Evolutionary conservation across 2,888 invertebrate genomes (phyloP).

Genomic region (Myopa tessellatipennis): DNA sequence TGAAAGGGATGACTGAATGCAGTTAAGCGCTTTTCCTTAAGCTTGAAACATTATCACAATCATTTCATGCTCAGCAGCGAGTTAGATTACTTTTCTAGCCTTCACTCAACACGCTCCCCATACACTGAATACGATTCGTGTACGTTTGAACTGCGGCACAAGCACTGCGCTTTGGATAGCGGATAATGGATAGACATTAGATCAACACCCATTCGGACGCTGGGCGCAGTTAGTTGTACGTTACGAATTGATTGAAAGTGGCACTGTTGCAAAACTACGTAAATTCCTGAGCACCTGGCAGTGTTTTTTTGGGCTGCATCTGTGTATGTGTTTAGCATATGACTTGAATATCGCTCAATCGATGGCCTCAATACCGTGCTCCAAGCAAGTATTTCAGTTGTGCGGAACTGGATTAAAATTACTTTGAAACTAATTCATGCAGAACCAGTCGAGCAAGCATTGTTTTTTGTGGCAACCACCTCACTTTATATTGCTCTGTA

Average conservation of each 20-base stretch:
- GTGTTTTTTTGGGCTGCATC: background rate
- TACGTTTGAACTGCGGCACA: constrained; percentile 1
- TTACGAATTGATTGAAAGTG: constrained; percentile 56
- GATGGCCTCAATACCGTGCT: background rate
- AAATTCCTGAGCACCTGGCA: constrained; percentile 49
- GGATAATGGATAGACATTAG: background rate
- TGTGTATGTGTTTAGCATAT: background rate
- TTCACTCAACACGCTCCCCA: background rate
- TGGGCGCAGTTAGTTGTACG: background rate
- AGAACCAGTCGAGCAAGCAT: constrained; percentile 31
- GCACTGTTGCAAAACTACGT: constrained; percentile 59
- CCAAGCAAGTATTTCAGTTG: background rate
- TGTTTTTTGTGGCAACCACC: background rate
- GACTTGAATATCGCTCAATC: background rate
- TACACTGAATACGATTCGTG: background rate
- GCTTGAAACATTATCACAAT: no score
- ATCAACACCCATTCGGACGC: constrained; percentile 27
- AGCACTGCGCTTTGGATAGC: background rate
- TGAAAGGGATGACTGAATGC: no score
- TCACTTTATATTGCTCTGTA: background rate
- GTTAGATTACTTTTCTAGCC: background rate
- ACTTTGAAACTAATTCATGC: constrained; percentile 22
- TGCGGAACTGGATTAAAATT: constrained; percentile 15
- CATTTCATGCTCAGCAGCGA: no score
- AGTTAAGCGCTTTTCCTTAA: no score